Evolutionary conservation across 2,888 invertebrate genomes (phyloP), one percentile per base, ranked within the genome.

Genomic region (Pterostichus niger): DNA sequence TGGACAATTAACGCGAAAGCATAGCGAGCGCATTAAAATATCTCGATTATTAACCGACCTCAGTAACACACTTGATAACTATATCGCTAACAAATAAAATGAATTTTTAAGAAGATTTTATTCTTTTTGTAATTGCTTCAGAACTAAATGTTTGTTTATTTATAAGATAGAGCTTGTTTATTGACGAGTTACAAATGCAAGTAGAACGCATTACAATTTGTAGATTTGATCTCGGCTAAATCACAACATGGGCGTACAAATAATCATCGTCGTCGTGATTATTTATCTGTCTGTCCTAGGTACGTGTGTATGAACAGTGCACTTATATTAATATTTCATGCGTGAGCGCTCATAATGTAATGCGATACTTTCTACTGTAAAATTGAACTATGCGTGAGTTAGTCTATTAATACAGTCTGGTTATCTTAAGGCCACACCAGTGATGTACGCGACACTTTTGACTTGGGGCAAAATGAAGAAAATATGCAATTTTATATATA

Each of bases 361-460:
- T 44, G 17, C 68, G 35, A 40, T 68, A 68, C 68, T 68, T 68
- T 68, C 68, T 68, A 68, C 68, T 68, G 44, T 68, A 40, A 40
- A 68, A 68, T 3, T 68, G 24, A 68, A 44, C 44, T 40, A 68
- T 68, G 44, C 68, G 68, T 61, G 2, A 33, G 61, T 40, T 68
- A 15, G 2, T 56, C 17, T 56, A 56, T 56, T 56, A 17, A 56
- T 68, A 68, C 61, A 15, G 10, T 7, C 6, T 17, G 33, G 6
- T 61, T 61, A 33, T 61, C 61, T 56, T 61, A 68, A 44, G 33
- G 61, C 24, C 61, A 61, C n/a, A 6, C 10, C 33, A 61, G 33
- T 61, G 61, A 13, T n/a, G 61, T 11, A 33, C 61, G 61, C 11
- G 49, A n/a, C n/a, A 11, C 2, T n/a, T n/a, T 49, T 49, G 1